A percentile compares a stretch with the other conserved stretches of the same genome.
These are phyloP conservation scores for Acanthoscelides obtectus DNA, from an alignment of 2,888 invertebrate species.

Conservation along the genomic window DNA sequence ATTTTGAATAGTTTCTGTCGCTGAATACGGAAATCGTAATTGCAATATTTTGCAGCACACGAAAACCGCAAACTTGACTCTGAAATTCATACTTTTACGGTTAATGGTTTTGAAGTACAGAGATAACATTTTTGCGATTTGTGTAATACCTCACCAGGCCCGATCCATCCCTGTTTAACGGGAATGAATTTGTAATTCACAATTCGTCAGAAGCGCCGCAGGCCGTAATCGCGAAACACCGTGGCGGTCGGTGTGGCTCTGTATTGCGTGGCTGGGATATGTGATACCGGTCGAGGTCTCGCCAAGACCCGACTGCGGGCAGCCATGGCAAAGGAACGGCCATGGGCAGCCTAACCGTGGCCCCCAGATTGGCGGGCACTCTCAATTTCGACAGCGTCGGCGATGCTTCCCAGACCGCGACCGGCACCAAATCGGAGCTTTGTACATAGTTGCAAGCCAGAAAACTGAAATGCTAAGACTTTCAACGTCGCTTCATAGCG, in stretches of 20 bases:
- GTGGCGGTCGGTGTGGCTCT: neutral
- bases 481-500: too few relatives aligned
- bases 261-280: neutral
- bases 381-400: slow-evolving; percentile 28
- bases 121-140: too few relatives aligned
- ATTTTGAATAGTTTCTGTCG: too few relatives aligned
- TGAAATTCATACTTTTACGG: too few relatives aligned
- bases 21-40: too few relatives aligned
- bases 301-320: slow-evolving; percentile 11
- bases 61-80: too few relatives aligned
- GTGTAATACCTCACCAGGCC: neutral
- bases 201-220: neutral
- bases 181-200: neutral
- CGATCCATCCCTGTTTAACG: neutral
- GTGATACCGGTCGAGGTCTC: neutral
- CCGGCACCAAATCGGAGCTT: too few relatives aligned
- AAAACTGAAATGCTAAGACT: too few relatives aligned
- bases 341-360: slow-evolving; percentile 34
- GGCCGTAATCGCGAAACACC: too few relatives aligned
- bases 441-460: too few relatives aligned
- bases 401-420: slow-evolving; percentile 23
- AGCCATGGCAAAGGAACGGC: slow-evolving; percentile 1
- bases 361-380: slow-evolving; percentile 32
- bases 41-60: too few relatives aligned
- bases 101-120: too few relatives aligned